Evolutionary conservation across 2,888 invertebrate species (phyloP), one percentile per base, ranked within the genome.

Genomic region (Hypomecis atomaria): DNA sequence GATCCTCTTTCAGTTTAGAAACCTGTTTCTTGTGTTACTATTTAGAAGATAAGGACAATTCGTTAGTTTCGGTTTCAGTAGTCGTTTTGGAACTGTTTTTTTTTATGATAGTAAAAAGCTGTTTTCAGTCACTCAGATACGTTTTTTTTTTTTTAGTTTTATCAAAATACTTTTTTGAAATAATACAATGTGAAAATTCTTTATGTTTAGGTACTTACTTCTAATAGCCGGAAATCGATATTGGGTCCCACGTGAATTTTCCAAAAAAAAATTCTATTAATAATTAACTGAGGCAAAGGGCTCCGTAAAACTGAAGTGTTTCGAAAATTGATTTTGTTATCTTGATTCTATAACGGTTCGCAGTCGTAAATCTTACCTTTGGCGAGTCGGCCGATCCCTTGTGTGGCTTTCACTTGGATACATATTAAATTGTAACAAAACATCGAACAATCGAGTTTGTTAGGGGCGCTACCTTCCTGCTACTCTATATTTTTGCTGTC

Each of bases 141-240:
- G n/a, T n/a, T n/a, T n/a, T n/a, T n/a, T n/a, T n/a, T n/a, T n/a
- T n/a, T n/a, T n/a, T n/a, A n/a, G n/a, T n/a, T n/a, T n/a, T n/a
- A n/a, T n/a, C n/a, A n/a, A n/a, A n/a, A n/a, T n/a, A n/a, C 23
- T 23, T 23, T 1, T 23, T 23, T 23, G 23, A 23, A 2, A 23
- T 23, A 23, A 23, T 23, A 23, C 1, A 23, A 23, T 23, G 23
- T 23, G 23, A 23, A 23, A 1, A 23, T 23, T 10, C 6, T 40
- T 40, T 40, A 8, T 7, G 67, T 62, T 65, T 60, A 71, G 62
- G 68, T 68, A 60, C 62, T 65, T 68, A 60, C 62, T 65, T 66
- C 68, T 69, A 68, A 72, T 68, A 64, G 56, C 33, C 56, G 48
- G 62, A 71, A 66, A 66, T 62, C 60, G 60, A 59, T 64, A 64